Evolutionary conservation across 1,140 invertebrate species (phyloP).

Genomic region (Rhyzopertha dominica): DNA sequence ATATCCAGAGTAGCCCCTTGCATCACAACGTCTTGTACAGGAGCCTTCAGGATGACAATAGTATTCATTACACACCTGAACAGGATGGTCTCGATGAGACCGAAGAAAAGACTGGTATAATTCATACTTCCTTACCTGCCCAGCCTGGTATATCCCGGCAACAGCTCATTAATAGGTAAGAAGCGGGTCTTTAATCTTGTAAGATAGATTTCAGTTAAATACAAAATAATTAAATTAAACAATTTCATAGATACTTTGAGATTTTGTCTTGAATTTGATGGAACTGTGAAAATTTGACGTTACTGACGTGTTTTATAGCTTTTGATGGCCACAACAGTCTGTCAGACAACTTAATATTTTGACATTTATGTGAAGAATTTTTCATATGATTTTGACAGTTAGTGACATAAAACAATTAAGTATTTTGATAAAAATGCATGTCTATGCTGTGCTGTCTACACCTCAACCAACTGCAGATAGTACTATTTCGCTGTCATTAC

Average conservation of each 20-base stretch:
- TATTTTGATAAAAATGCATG: too few relatives aligned
- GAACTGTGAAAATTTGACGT: not conserved
- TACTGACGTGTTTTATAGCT: not conserved
- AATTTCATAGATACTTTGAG: not conserved
- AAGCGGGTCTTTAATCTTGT: too few relatives aligned
- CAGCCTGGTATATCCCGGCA: slow-evolving; percentile 79
- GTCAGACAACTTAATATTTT: slow-evolving; percentile 1
- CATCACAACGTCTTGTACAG: slow-evolving; percentile 51
- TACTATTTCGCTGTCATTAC: too few relatives aligned
- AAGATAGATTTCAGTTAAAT: too few relatives aligned
- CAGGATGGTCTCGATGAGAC: slow-evolving; percentile 33
- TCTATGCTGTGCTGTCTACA: too few relatives aligned
- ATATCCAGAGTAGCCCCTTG: slow-evolving; percentile 49
- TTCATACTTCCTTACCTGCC: slow-evolving; percentile 50
- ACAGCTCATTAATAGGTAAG: slow-evolving; percentile 68
- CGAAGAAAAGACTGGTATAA: slow-evolving; percentile 42
- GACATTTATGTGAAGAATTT: too few relatives aligned
- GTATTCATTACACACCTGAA: slow-evolving; percentile 31
- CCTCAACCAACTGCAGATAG: too few relatives aligned
- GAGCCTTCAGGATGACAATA: slow-evolving; percentile 42
- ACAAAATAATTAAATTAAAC: too few relatives aligned
- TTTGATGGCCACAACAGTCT: not conserved
- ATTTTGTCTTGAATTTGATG: not conserved
- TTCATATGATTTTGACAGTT: too few relatives aligned
- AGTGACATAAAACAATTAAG: too few relatives aligned